Percentiles rank a stretch among this genome's conserved stretches.
Evolutionary conservation across 2,888 invertebrate species (phyloP).

Genomic region (Hydrotaea diabolus): DNA sequence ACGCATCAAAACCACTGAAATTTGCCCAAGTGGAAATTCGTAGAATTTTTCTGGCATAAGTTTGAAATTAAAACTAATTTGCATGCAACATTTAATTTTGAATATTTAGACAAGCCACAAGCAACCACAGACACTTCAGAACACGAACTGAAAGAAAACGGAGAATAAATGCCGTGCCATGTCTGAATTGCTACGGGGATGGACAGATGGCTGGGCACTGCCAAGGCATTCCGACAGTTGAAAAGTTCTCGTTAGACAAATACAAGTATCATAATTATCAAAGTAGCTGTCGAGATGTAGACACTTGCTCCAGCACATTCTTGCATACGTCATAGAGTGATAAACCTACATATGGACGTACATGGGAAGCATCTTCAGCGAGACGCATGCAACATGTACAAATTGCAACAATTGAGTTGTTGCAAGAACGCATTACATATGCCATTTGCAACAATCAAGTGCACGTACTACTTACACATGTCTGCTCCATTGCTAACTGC

Average conservation of each 20-base stretch:
- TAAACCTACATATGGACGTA: too few species aligned
- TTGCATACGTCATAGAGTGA: not conserved
- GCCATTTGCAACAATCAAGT: not conserved
- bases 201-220: not conserved
- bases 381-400: not conserved
- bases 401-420: conserved; percentile 7
- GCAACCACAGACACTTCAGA: conserved; percentile 28
- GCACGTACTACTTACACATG: not conserved
- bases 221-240: not conserved
- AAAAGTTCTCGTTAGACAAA: not conserved
- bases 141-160: not conserved
- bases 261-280: conserved; percentile 21
- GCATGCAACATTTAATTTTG: conserved; percentile 52
- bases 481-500: not conserved
- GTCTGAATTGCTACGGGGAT: too few species aligned
- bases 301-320: not conserved
- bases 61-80: conserved; percentile 58
- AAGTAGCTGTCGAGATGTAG: conserved; percentile 16
- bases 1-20: not conserved
- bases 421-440: not conserved
- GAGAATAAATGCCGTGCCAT: too few species aligned
- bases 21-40: not conserved
- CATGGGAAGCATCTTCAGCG: not conserved
- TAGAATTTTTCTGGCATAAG: conserved; percentile 14
- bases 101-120: conserved; percentile 44